Evolutionary conservation across 1,140 invertebrate genomes (phyloP), one percentile per base, ranked within the genome.

Genomic region (Psilanteris sp.): DNA sequence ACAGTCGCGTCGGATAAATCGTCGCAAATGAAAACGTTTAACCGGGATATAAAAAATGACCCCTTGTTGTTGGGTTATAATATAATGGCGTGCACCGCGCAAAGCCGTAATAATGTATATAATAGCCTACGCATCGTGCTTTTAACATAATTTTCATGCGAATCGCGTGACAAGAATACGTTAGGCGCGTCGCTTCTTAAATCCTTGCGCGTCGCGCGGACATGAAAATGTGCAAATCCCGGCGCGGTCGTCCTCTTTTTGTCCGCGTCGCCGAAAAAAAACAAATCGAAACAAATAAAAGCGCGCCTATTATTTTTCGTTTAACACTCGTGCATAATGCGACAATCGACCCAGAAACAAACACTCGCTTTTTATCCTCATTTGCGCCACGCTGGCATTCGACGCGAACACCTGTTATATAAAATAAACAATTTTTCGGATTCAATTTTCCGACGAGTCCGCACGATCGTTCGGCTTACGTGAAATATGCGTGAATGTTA

Each of bases 91-190:
- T 72, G 57, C 34, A 55, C 31, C 13, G 31, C 48, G 48, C 32
- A 46, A 62, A 62, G 31, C 27, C 52, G 46, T 52, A 48, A 54
- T 41, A 55, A 70, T 62, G 55, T 70, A 59, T n/a, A n/a, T 68
- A 68, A 70, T 70, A 66, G 50, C 57, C 57, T 59, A 70, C 64
- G 73, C 64, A 70, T 68, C 52, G 32, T 75, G 62, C 72, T 62
- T 76, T 76, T 64, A 64, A 52, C 64, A 57, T 68, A 76, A 76
- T 76, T 76, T 64, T 50, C 57, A 75, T 55, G 64, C 43, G 64
- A 59, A 70, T 76, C 74, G 74, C 66, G 61, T 71, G 66, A 77
- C 74, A 55, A 52, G 43, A 64, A 52, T 61, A 66, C 50, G 50
- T 76, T 70, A 64, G 64, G 50, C 50, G 13, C 48, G 48, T 31